A percentile compares a stretch with the other conserved stretches of the same genome.
Conservation (phyloP, 2,113 vertebrate species). For the Dromiciops gliroides region DNA sequence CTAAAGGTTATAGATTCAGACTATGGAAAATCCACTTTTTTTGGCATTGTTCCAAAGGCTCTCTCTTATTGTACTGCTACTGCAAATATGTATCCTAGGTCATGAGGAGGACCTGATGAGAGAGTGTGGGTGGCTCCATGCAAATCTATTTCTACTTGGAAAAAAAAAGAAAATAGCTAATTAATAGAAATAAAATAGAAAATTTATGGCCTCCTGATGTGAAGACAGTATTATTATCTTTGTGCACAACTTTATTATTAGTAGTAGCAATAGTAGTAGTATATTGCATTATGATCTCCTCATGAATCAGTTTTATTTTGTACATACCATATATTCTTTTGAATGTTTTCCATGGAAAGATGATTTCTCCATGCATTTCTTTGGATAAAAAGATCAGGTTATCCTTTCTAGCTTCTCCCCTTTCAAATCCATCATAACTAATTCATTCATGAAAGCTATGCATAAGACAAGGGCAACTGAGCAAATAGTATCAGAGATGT, state of each 20-base stretch:
- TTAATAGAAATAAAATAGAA: too few relatives aligned
- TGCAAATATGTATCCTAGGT: not conserved
- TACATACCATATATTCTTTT: not conserved
- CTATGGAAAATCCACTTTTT: not conserved
- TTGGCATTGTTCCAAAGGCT: not conserved
- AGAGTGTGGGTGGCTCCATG: not conserved
- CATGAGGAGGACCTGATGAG: not conserved
- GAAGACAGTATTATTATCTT: not conserved
- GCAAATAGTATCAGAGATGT: not conserved
- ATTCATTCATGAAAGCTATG: not conserved
- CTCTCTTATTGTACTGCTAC: not conserved
- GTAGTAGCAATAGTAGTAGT: too few relatives aligned
- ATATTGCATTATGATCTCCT: not conserved
- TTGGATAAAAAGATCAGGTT: not conserved
- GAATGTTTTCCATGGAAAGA: not conserved
- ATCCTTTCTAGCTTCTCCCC: not conserved
- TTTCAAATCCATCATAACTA: not conserved
- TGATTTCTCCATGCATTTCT: not conserved
- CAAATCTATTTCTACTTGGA: not conserved
- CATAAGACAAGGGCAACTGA: not conserved
- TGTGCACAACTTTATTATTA: not conserved
- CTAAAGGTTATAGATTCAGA: not conserved
- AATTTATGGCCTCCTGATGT: not conserved
- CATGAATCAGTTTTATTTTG: not conserved
- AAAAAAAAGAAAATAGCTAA: not conserved